Base-by-base conservation (phyloP, 1,140 invertebrate species). In the Galleria mellonella region DNA sequence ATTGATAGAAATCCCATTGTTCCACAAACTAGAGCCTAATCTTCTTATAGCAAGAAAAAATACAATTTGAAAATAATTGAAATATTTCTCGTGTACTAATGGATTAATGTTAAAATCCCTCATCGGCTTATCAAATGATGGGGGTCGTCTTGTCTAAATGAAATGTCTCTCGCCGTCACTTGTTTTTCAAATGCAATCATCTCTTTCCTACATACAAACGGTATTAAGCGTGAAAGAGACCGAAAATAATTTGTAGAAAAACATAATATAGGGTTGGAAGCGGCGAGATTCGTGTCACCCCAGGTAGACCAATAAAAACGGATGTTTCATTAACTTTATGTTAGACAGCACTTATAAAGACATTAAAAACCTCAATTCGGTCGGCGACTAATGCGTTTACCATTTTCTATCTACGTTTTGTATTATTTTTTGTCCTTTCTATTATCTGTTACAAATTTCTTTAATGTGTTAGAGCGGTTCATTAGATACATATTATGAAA, bases 221-320 rank as follows among this genome's bases (percentile, higher is more conserved):
- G 7, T 14, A 44, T 38, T 35, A 4, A 9, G 43, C 40, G 23
- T 37, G 55, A 74, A 9, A 49, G 57, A 55, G 74, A 74, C 31
- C 44, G 54, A 72, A 75, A 76, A 67, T 61, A 69, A 74, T 77
- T 79, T 77, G 48, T 64, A 74, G 65, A 79, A 79, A 84, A 83
- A 81, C 68, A 67, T 73, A 81, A 79, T 79, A 49, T 58, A 63
- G 67, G 76, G 74, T 77, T 79, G 72, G 65, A 52, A 64, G 65
- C 65, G 57, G 49, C 61, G 50, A 59, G 58, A 66, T 76, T 67
- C 62, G 70, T 78, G 71, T 74, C 75, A 79, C 60, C 64, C 71
- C 82, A 85, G 82, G 82, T 85, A 85, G 76, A 85, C 76, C 76
- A 79, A 83, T 85, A 85, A 83, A 83, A 73, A 57, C 50, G 64